Percentiles rank a stretch among this genome's conserved stretches.
These are phyloP conservation scores for Nerophis lumbriciformis DNA, from an alignment of 2,113 vertebrate genomes.

Conservation along the genomic window DNA sequence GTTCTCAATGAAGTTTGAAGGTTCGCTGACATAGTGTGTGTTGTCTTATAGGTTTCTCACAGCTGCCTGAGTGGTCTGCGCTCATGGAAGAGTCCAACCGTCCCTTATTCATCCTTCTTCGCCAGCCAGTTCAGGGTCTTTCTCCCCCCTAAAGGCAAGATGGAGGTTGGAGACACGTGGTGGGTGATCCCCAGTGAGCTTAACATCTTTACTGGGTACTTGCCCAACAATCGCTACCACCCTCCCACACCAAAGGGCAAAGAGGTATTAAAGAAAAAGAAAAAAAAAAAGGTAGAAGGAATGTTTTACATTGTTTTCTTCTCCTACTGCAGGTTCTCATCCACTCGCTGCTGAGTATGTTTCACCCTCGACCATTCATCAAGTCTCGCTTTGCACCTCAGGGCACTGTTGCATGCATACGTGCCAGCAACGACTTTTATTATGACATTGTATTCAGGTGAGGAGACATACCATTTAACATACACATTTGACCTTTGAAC, in stretches of 20 bases:
- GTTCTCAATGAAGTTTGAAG: neutral
- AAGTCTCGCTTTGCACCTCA: conserved; percentile 92
- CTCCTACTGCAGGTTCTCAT: conserved; percentile 76
- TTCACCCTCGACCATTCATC: conserved; percentile 89
- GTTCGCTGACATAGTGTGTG: neutral
- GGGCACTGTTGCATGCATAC: conserved; percentile 86
- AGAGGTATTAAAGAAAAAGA: conserved; percentile 74
- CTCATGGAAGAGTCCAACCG: conserved; percentile 80
- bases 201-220: conserved; percentile 91
- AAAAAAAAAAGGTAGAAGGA: neutral
- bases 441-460: conserved; percentile 89
- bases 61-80: conserved; percentile 84
- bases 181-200: conserved; percentile 94
- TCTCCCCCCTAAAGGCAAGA: conserved; percentile 82
- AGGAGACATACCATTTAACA: conserved; percentile 19
- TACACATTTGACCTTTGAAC: neutral
- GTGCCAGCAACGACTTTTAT: conserved; percentile 85
- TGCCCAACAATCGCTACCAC: conserved; percentile 94
- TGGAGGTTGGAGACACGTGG: conserved; percentile 82
- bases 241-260: conserved; percentile 86
- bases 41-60: conserved; percentile 79
- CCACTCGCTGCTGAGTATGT: conserved; percentile 90
- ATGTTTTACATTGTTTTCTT: neutral
- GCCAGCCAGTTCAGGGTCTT: conserved; percentile 86
- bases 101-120: conserved; percentile 67